Base-by-base conservation (phyloP, 2,797 vertebrate species). In the Myotis pilosus region DNA sequence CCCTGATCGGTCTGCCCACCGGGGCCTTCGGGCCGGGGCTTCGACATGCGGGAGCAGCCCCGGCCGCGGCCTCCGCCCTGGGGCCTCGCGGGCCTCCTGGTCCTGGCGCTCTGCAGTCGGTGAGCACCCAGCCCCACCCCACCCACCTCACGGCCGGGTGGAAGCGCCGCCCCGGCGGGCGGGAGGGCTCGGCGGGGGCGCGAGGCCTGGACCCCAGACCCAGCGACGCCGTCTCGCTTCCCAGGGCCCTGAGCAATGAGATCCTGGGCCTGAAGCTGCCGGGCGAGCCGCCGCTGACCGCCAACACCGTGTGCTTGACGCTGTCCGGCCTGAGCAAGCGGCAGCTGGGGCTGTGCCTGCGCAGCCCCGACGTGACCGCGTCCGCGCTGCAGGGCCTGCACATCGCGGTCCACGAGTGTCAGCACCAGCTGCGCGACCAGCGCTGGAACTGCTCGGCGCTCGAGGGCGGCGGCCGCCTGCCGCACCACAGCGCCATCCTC, bases 361-460 rank as follows among this genome's bases (percentile, higher is more conserved):
- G 99, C 57, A 99, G 98, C 97, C 99, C 99, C 4, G 99, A 99
- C 95, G 99, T 99, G 93, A 99, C 99, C 5, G 99, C 99, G 91
- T 99, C 99, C 0, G 99, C 99, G 44, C 98, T 99, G 55, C 99
- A 99, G 97, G 99, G 99, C 92, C 98, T 99, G 97, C 99, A 99
- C 97, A 98, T 99, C 92, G 99, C 99, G 25, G 98, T 99, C 94
- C 99, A 99, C 13, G 99, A 99, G 96, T 99, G 99, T 97, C 99
- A 99, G 97, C 98, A 99, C 94, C 99, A 99, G 98, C 98, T 99
- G 88, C 98, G 98, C 30, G 98, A 99, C 97, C 99, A 99, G 97
- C 99, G 99, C 93, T 99, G 99, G 99, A 99, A 99, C 98, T 99
- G 99, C 97, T 99, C 99, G 0, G 98, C 99, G 2, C 97, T 99